Base-by-base conservation (phyloP, 2,888 invertebrate genomes). In the Salpingus planirostris region DNA sequence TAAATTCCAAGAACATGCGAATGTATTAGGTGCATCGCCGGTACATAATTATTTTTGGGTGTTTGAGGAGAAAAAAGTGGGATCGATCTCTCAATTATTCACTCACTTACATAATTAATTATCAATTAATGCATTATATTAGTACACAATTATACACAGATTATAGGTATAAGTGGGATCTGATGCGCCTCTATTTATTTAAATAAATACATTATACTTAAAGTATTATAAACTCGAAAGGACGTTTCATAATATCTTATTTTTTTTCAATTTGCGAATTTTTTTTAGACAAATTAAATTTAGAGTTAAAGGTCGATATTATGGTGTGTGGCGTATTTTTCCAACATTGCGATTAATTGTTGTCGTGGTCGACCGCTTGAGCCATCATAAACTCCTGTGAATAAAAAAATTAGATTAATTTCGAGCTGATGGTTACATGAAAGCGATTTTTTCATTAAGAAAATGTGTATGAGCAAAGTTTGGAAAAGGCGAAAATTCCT, bases 361-460 rank as follows among this genome's bases (percentile, higher is more conserved):
- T 38, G 12, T 38, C 35, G 25, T 35, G 38, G 24, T 38, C 38
- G 27, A 38, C 35, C 18, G 38, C 38, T 38, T 38, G 38, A 11
- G 35, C 38, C 38, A 38, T 31, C 38, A 38, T 29, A 27, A 31
- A 38, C 15, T 38, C 38, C 38, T 38, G 35, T 22, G n/a, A 35
- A 38, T 29, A 13, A 7, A 30, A 30, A 21, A 23, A 33, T 23
- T 27, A 30, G 33, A 26, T 7, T 11, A 11, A 36, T 37, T 29
- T 21, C 21, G 8, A 13, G 11, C 13, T 31, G 21, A 36, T 36
- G 24, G 12, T n/a, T n/a, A 26, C n/a, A n/a, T n/a, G n/a, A n/a
- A n/a, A n/a, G n/a, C n/a, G n/a, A n/a, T n/a, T n/a, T n/a, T n/a
- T n/a, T n/a, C n/a, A n/a, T n/a, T n/a, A n/a, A n/a, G n/a, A n/a